Percentiles rank a stretch among this genome's conserved stretches.
These are phyloP conservation scores for Anthoscopus minutus DNA, from an alignment of 2,113 vertebrate genomes.

Conservation along the genomic window DNA sequence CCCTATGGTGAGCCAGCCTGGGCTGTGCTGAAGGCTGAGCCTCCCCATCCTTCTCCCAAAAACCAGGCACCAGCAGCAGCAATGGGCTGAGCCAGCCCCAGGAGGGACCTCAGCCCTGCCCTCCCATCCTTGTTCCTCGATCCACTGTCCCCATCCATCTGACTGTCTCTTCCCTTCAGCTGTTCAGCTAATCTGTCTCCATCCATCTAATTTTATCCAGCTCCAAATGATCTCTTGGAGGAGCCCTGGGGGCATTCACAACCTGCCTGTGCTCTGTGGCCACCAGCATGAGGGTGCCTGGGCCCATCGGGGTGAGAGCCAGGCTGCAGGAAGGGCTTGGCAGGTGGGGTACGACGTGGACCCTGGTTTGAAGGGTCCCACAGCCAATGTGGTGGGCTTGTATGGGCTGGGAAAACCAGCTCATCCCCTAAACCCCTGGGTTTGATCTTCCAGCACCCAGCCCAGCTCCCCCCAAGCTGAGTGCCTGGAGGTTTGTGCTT, in stretches of 20 bases:
- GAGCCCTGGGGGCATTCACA: not conserved
- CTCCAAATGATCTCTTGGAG: conserved; percentile 20
- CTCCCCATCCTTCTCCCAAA: not conserved
- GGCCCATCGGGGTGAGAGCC: fast-evolving
- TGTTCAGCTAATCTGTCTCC: conserved; percentile 55
- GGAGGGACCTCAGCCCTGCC: not conserved
- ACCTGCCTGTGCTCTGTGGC: not conserved
- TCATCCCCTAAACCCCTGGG: not conserved
- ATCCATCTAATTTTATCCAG: conserved; percentile 54
- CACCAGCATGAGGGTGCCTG: not conserved
- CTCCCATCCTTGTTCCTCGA: not conserved
- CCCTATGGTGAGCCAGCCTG: not conserved
- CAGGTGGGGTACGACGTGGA: fast-evolving
- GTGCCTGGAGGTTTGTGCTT: not conserved
- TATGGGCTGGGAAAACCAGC: not conserved
- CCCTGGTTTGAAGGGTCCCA: not conserved
- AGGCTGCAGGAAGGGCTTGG: fast-evolving
- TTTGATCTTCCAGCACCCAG: not conserved
- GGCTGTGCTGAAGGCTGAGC: not conserved
- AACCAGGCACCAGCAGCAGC: fast-evolving
- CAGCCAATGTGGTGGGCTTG: fast-evolving
- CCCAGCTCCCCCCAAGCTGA: not conserved
- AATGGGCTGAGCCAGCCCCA: not conserved
- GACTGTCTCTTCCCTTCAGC: conserved; percentile 14
- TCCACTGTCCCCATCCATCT: not conserved